Percentiles rank a stretch among this genome's conserved stretches.
phyloP scores from a whole-genome alignment of 2,888 invertebrate species.

The Ctenicera cuprea region DNA sequence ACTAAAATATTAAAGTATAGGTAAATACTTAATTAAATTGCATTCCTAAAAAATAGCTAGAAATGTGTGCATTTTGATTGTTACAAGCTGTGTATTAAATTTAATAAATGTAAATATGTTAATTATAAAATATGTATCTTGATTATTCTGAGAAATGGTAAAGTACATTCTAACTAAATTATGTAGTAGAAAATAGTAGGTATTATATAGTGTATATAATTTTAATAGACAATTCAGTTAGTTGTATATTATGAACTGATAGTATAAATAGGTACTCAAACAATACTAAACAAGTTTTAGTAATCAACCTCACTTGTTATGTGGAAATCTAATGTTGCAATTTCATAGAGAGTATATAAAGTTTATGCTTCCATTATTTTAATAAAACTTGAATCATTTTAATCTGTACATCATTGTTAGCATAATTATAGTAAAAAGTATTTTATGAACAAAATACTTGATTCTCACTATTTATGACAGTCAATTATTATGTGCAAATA shows the following conservation, averaged over 20 bases:
- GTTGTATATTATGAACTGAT: constrained; percentile 44
- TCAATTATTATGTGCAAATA: constrained; percentile 52
- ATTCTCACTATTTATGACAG: constrained; percentile 48
- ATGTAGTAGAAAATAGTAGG: constrained; percentile 24
- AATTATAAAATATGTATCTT: constrained; percentile 27
- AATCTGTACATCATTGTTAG: constrained; percentile 24
- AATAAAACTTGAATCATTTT: constrained; percentile 41
- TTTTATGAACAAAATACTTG: constrained; percentile 30
- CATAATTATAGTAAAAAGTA: constrained; percentile 16
- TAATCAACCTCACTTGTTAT: constrained; percentile 40
- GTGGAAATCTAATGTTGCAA: constrained; percentile 33
- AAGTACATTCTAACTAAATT: constrained; percentile 49
- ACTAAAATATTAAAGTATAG: constrained; percentile 4
- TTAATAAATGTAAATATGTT: constrained; percentile 16
- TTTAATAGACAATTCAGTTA: constrained; percentile 34
- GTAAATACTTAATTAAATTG: background rate
- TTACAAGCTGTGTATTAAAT: background rate
- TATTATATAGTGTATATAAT: constrained; percentile 45
- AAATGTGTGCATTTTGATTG: constrained; percentile 10
- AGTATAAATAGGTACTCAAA: constrained; percentile 14
- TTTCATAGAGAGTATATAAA: constrained; percentile 27
- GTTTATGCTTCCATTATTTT: constrained; percentile 50
- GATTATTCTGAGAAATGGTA: constrained; percentile 43
- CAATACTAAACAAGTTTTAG: constrained; percentile 20
- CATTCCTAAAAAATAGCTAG: background rate